Evolutionary conservation across 2,888 invertebrate genomes (phyloP), one percentile per base, ranked within the genome.

Genomic region (Drosophila sordidula): DNA sequence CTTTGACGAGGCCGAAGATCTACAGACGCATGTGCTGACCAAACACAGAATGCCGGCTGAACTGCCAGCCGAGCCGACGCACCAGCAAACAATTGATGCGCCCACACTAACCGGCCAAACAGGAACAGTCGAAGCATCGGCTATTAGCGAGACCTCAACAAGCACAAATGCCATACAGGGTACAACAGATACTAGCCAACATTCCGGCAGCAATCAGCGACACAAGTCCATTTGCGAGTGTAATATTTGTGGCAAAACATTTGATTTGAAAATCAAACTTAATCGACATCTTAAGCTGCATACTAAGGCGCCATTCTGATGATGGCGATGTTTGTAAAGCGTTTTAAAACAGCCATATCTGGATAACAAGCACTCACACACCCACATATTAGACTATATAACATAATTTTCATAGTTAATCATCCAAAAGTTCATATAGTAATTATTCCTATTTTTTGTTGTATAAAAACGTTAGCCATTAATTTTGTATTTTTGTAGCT

Each of bases 221-320:
- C 22, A 4, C 1, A 54, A 58, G 14, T 39, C 63, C 2, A 38
- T 61, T 26, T 63, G 39, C 38, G 63, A 73, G 14, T 90, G 90
- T 49, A 56, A 73, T 25, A 57, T 89, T 12, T 90, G 90, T 58
- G 78, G 58, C 4, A 90, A 81, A 71, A 18, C 56, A 0, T 90
- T 89, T 39, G 79, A 88, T 59, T 70, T 90, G 6, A 83, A 84
- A 67, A 87, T 90, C 45, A 90, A 86, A 55, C 78, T 90, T 1
- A 90, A 90, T 68, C 81, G 83, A 0, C 90, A 90, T 67, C 41
- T 91, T 14, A 80, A 69, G 18, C 78, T 70, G 36, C 91, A 90
- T 34, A 69, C 72, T 0, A 51, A 51, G 46, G 18, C 52, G 1
- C 62, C 64, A 4, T 14, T 74, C 47, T 78, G 39, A 72, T 34